Evolutionary conservation across 2,888 invertebrate species (phyloP), one percentile per base, ranked within the genome.

Genomic region (Plagiodera versicolora): DNA sequence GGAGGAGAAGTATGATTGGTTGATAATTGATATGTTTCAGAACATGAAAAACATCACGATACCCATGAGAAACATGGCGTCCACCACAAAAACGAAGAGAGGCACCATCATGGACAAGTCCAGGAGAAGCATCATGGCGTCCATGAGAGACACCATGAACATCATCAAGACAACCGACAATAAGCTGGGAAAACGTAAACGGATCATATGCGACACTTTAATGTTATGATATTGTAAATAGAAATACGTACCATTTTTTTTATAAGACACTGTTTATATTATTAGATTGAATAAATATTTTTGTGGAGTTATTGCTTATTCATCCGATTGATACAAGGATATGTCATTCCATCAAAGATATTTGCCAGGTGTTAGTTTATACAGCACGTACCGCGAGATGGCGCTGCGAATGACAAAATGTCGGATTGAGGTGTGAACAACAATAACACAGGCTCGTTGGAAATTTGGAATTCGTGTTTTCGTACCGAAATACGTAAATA

Each of bases 21-120:
- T n/a, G n/a, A n/a, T n/a, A n/a, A n/a, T 6, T 28, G 8, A 28
- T 28, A 14, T 49, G 14, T 47, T 55, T 47, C 17, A 59, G 56
- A 55, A 28, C 45, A 60, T 5, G 60, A 44, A 14, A 60, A 56
- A 51, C 55, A 60, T 18, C 51, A 57, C 24, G 20, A 49, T 18
- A n/a, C 20, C 11, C 56, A 60, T 10, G 55, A 55, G 28, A 49
- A 39, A 19, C 54, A 59, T 20, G 11, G 18, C 6, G 30, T 10
- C 4, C 39, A 39, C 39, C n/a, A 39, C 14, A 14, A 39, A 14
- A n/a, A 39, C 10, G 39, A 39, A n/a, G 39, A 39, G n/a, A 39
- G 14, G n/a, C n/a, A 39, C 2, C 39, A 39, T 6, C 39, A 39
- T 6, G 2, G 11, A 1, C 14, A 3, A 6, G 39, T 14, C 1